Percentiles rank a stretch among this genome's conserved stretches.
These are phyloP conservation scores for Enteromius thamalakanensis DNA, from an alignment of 2,797 vertebrate species.

Conservation along the genomic window DNA sequence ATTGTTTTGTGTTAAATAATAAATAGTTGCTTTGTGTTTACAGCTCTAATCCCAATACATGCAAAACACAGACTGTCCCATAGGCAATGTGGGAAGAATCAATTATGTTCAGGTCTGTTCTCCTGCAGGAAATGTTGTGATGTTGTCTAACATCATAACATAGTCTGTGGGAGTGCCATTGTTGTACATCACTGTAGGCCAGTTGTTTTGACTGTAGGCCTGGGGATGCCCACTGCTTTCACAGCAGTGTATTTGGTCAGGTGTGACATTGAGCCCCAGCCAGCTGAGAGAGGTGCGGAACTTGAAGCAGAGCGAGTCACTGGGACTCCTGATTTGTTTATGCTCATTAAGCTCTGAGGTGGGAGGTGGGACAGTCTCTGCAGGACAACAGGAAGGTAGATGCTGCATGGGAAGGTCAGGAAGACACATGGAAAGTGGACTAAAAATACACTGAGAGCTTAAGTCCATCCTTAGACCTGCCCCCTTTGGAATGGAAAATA, in stretches of 20 bases:
- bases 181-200: slow-evolving; percentile 42
- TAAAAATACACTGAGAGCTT: slow-evolving; percentile 17
- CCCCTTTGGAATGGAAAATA: background rate
- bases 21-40: background rate
- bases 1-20: background rate
- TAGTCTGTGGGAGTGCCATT: slow-evolving; percentile 36
- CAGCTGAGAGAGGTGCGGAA: slow-evolving; percentile 20
- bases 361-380: slow-evolving; percentile 41
- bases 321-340: slow-evolving; percentile 47
- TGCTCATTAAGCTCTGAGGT: slow-evolving; percentile 46
- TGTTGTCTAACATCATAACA: slow-evolving; percentile 39
- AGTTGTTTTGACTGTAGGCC: slow-evolving; percentile 45
- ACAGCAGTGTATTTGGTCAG: slow-evolving; percentile 63
- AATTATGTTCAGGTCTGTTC: slow-evolving; percentile 22
- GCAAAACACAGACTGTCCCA: background rate
- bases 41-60: background rate
- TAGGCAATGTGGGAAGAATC: slow-evolving; percentile 9
- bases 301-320: slow-evolving; percentile 15
- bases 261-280: slow-evolving; percentile 55
- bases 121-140: slow-evolving; percentile 38
- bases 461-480: background rate
- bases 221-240: slow-evolving; percentile 47
- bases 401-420: slow-evolving; percentile 51
- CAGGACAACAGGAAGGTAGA: slow-evolving; percentile 43
- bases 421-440: slow-evolving; percentile 19